Percentiles rank a stretch among this genome's conserved stretches.
These are phyloP conservation scores for Aphelinus certus DNA, from an alignment of 1,140 invertebrate genomes.

Conservation along the genomic window DNA sequence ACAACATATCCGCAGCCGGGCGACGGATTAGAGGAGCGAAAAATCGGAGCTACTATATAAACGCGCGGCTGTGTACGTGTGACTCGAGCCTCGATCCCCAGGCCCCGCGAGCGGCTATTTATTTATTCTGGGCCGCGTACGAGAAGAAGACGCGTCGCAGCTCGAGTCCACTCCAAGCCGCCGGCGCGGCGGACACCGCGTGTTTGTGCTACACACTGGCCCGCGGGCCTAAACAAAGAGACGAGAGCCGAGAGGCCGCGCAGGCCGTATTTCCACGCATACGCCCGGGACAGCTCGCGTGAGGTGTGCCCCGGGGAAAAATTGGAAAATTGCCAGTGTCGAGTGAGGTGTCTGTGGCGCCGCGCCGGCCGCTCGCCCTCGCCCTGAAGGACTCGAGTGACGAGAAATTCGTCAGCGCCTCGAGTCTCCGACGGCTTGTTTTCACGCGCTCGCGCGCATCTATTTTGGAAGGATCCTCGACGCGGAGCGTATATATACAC, in stretches of 20 bases:
- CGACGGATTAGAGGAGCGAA: neutral
- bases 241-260: neutral
- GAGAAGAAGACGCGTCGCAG: conserved; percentile 30
- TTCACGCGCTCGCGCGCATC: no score
- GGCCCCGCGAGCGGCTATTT: conserved; percentile 40
- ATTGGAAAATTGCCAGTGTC: conserved; percentile 42
- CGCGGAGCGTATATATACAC: neutral
- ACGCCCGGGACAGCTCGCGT: neutral
- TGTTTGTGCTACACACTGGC: neutral
- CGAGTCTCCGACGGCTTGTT: no score
- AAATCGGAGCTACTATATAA: conserved; percentile 34
- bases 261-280: no score
- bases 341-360: neutral
- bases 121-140: conserved; percentile 44
- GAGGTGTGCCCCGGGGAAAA: neutral
- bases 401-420: no score
- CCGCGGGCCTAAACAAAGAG: conserved; percentile 58
- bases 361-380: no score
- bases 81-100: conserved; percentile 5
- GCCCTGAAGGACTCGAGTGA: no score
- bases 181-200: no score
- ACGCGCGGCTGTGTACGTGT: conserved; percentile 18
- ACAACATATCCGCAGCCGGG: conserved; percentile 53
- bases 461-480: neutral
- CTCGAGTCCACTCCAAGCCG: conserved; percentile 46